A percentile compares a stretch with the other conserved stretches of the same genome.
These are phyloP conservation scores for Pterois miles DNA, from an alignment of 2,797 vertebrate species.

Conservation along the genomic window DNA sequence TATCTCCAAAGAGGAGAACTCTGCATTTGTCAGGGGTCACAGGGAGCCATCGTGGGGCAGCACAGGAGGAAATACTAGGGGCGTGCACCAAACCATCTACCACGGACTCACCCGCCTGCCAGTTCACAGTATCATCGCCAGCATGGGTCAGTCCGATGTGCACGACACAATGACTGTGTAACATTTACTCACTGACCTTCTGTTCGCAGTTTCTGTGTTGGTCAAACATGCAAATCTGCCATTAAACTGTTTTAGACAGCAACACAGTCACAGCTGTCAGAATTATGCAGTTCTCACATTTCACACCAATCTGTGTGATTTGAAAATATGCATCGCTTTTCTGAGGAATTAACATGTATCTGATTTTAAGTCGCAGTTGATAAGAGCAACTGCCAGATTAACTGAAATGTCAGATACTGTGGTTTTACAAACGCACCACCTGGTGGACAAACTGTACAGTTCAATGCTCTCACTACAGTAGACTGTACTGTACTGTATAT, in stretches of 20 bases:
- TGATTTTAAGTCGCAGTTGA: conserved; percentile 46
- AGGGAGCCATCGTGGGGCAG: conserved; percentile 80
- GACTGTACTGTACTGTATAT: no score
- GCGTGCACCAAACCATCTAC: conserved; percentile 81
- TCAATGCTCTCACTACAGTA: background rate
- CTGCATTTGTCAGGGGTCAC: conserved; percentile 86
- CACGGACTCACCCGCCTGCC: conserved; percentile 88
- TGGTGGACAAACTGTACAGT: conserved; percentile 55
- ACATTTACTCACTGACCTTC: conserved; percentile 53
- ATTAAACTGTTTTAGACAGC: conserved; percentile 5
- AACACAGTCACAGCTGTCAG: background rate
- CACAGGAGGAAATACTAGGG: conserved; percentile 73
- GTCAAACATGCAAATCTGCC: conserved; percentile 27
- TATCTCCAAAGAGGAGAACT: conserved; percentile 91
- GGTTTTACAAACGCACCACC: conserved; percentile 62
- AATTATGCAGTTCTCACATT: conserved; percentile 33
- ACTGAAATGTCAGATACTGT: conserved; percentile 42
- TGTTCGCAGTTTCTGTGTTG: conserved; percentile 24
- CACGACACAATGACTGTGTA: background rate
- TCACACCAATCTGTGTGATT: conserved; percentile 7
- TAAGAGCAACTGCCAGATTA: conserved; percentile 40
- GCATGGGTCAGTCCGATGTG: conserved; percentile 85
- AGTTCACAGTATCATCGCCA: conserved; percentile 90
- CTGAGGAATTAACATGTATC: conserved; percentile 14
- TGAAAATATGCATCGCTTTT: conserved; percentile 24